These are phyloP conservation scores for Heterocephalus glaber DNA, from an alignment of 2,113 vertebrate species.

Conservation along the genomic window DNA sequence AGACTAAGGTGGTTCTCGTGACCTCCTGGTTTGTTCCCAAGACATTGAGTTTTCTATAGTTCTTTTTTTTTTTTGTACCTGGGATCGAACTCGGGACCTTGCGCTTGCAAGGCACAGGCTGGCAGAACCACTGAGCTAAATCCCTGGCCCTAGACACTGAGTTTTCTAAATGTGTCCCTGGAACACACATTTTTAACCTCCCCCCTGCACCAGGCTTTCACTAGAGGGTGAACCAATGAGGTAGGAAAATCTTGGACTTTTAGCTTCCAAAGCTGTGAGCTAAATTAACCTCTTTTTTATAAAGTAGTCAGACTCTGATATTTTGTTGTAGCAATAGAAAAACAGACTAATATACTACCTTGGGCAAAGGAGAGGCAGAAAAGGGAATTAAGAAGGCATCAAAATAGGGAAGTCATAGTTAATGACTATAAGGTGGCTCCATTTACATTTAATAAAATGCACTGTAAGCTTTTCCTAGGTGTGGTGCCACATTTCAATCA, in stretches of 20 bases:
- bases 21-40: neutral
- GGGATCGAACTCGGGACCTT: no score
- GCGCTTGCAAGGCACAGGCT: no score
- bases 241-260: neutral
- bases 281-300: neutral
- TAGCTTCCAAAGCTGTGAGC: neutral
- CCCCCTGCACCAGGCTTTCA: neutral
- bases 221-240: neutral
- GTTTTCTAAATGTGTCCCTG: no score
- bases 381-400: neutral
- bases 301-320: neutral
- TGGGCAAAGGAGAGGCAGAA: neutral
- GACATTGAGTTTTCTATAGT: no score
- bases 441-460: neutral
- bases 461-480: neutral
- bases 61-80: no score
- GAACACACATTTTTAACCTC: no score
- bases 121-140: no score
- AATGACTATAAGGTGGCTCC: neutral
- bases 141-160: no score
- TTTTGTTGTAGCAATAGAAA: neutral
- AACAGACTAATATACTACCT: neutral
- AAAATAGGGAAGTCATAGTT: neutral
- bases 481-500: neutral
- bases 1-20: neutral